These are phyloP conservation scores for Trichonephila clavata DNA, from an alignment of 1,140 invertebrate genomes.

Conservation along the genomic window DNA sequence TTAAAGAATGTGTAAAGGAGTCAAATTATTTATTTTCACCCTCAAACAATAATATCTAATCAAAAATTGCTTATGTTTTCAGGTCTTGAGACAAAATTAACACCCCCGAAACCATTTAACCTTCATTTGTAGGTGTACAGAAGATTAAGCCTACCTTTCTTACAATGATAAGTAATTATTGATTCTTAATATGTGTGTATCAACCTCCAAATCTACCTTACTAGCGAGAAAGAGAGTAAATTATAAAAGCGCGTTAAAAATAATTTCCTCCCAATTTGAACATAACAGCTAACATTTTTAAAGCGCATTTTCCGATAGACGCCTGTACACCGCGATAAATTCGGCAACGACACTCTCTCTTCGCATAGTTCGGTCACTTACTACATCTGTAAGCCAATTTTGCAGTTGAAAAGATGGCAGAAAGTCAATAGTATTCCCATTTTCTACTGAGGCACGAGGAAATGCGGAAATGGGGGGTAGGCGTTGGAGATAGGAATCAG, in stretches of 20 bases:
- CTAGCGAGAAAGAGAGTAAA: background rate
- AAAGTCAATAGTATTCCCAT: constrained; percentile 72
- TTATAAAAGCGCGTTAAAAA: too few relatives aligned
- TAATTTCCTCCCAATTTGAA: background rate
- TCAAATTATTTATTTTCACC: too few relatives aligned
- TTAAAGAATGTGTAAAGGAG: too few relatives aligned
- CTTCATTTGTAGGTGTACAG: too few relatives aligned
- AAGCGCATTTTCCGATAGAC: background rate
- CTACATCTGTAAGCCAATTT: constrained; percentile 60
- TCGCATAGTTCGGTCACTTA: background rate
- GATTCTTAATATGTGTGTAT: too few relatives aligned
- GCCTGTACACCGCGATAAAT: background rate
- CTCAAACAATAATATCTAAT: too few relatives aligned
- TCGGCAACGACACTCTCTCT: background rate
- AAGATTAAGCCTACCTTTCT: too few relatives aligned
- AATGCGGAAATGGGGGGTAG: background rate
- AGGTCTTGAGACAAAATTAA: too few relatives aligned
- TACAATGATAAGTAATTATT: too few relatives aligned
- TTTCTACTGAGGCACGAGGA: constrained; percentile 37
- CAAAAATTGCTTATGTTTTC: too few relatives aligned
- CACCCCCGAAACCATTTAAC: too few relatives aligned
- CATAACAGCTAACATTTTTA: background rate
- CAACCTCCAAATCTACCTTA: too few relatives aligned
- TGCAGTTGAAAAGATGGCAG: constrained; percentile 61
- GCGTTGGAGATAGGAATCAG: constrained; percentile 2